Evolutionary conservation across 1,140 invertebrate genomes (phyloP).

Genomic region (Hestina assimilis): DNA sequence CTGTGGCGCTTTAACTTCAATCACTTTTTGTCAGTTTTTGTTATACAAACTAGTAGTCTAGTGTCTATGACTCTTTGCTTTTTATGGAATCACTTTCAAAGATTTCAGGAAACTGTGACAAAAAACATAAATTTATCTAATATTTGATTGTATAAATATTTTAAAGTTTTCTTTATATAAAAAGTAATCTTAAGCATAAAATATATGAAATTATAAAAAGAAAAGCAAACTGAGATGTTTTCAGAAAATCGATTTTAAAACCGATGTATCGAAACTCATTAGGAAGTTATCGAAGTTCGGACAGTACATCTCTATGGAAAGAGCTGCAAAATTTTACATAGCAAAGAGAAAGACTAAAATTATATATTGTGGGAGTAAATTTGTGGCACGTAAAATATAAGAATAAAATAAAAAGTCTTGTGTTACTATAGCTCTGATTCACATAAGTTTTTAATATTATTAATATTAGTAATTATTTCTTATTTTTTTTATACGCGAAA

Average conservation of each 20-base stretch:
- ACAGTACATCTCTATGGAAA: constrained; percentile 4
- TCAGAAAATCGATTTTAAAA: background rate
- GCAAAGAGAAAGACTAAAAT: constrained; percentile 15
- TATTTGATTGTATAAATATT: too few species aligned
- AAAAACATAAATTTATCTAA: too few species aligned
- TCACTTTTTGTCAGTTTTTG: too few species aligned
- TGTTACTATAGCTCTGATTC: background rate
- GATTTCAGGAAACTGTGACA: too few species aligned
- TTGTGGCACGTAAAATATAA: constrained; percentile 2
- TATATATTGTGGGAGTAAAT: background rate
- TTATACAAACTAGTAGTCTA: too few species aligned
- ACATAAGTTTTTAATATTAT: background rate
- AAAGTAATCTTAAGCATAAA: too few species aligned
- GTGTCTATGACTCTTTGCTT: too few species aligned
- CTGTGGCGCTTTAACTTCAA: too few species aligned
- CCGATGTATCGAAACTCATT: background rate
- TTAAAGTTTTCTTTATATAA: too few species aligned
- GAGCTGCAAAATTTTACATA: constrained; percentile 5
- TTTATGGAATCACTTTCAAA: too few species aligned
- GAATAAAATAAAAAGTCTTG: background rate
- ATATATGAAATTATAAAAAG: too few species aligned
- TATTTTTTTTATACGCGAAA: constrained; percentile 15
- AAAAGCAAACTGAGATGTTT: background rate
- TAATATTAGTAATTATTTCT: background rate
- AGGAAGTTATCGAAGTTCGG: background rate